Conservation (phyloP, 2,888 invertebrate genomes). For the Mycogona germanica region DNA sequence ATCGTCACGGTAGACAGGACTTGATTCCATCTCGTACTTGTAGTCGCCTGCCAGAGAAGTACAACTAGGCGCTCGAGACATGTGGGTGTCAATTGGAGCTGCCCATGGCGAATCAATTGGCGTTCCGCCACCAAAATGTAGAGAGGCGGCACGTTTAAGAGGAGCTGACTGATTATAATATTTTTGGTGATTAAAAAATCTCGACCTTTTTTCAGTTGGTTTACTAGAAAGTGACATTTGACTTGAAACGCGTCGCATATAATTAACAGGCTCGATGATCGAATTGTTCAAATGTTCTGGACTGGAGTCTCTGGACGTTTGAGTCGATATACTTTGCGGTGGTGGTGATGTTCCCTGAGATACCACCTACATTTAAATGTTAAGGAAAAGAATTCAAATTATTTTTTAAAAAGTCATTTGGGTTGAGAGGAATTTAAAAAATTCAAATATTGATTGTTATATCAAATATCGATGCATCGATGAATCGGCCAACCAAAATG, state of each 20-base stretch:
- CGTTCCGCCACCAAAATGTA: slow-evolving; percentile 4
- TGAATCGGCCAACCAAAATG: no score
- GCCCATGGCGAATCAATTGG: not conserved
- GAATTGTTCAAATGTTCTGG: not conserved
- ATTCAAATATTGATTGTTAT: no score
- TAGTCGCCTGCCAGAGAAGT: slow-evolving; percentile 2
- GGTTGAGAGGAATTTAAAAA: no score
- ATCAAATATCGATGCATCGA: no score
- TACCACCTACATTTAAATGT: slow-evolving; percentile 27
- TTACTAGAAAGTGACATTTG: slow-evolving; percentile 12
- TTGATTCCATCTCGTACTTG: slow-evolving; percentile 25
- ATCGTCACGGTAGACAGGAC: slow-evolving; percentile 37
- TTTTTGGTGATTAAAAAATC: no score
- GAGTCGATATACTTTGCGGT: slow-evolving; percentile 75
- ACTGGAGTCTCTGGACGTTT: slow-evolving; percentile 31
- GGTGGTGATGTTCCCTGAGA: slow-evolving; percentile 75
- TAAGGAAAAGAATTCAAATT: no score
- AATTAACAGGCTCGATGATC: no score
- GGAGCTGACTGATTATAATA: no score
- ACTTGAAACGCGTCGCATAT: slow-evolving; percentile 3
- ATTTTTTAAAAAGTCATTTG: no score
- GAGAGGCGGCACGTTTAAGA: slow-evolving; percentile 4
- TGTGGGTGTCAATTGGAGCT: not conserved
- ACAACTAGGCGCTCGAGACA: not conserved
- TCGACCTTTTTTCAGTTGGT: no score